Percentiles rank a stretch among this genome's conserved stretches.
Conservation (phyloP, 2,113 vertebrate genomes). For the Rostratula benghalensis region DNA sequence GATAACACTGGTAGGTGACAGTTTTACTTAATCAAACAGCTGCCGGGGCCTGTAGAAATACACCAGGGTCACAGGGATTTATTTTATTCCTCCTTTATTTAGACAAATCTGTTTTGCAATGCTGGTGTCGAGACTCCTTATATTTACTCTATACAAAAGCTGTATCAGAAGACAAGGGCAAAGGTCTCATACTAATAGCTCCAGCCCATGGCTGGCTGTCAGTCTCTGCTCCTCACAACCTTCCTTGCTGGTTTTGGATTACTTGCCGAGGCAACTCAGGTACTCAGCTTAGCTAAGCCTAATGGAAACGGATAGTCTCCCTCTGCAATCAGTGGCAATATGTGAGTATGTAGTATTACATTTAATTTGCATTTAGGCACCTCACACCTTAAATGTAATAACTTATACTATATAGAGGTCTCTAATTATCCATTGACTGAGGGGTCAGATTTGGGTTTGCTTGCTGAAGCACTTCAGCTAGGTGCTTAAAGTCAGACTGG, state of each 20-base stretch:
- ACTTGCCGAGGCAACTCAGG: background rate
- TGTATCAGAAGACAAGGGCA: background rate
- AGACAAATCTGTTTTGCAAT: background rate
- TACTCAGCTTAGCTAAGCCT: background rate
- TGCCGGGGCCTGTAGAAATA: background rate
- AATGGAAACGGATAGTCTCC: background rate
- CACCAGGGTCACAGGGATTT: background rate
- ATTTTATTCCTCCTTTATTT: background rate
- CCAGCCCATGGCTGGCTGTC: background rate
- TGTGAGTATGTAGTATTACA: background rate
- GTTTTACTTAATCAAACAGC: constrained; percentile 38
- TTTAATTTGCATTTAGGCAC: background rate
- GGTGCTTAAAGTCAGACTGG: background rate
- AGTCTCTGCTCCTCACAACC: background rate
- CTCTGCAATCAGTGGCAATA: background rate
- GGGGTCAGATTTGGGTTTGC: background rate
- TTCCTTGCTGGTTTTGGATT: background rate
- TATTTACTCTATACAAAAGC: background rate
- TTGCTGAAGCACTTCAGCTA: background rate
- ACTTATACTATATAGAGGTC: background rate
- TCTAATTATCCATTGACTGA: background rate
- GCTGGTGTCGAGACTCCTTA: background rate
- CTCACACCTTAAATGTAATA: background rate
- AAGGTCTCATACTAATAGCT: background rate
- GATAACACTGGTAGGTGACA: constrained; percentile 12